Evolutionary conservation across 2,113 vertebrate species (phyloP).

Genomic region (Fulmarus glacialis): DNA sequence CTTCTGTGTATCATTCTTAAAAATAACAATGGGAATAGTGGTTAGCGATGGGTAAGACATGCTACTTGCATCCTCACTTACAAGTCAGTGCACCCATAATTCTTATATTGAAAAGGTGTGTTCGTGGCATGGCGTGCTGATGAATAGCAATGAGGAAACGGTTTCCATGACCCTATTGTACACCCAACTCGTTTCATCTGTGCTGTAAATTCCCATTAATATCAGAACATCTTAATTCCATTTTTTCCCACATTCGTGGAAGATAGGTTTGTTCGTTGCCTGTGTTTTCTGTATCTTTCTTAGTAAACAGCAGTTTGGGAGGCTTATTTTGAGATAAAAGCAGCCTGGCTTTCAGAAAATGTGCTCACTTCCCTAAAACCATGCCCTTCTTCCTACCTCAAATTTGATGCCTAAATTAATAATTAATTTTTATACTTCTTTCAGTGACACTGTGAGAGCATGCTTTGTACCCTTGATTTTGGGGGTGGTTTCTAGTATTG

Average conservation of each 20-base stretch:
- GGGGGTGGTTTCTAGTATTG: neutral
- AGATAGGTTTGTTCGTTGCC: neutral
- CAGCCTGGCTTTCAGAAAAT: neutral
- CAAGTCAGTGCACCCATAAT: neutral
- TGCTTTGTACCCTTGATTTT: neutral
- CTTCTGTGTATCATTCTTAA: neutral
- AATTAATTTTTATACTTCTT: neutral
- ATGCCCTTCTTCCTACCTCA: neutral
- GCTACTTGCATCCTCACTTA: neutral
- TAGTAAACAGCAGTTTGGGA: neutral
- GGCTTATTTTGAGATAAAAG: neutral
- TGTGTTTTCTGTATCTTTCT: neutral
- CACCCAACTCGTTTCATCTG: neutral
- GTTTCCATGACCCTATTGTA: neutral
- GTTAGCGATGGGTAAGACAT: neutral
- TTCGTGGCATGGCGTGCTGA: neutral
- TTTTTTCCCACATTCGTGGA: neutral
- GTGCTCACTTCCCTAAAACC: neutral
- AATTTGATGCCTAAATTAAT: neutral
- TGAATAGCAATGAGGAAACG: neutral
- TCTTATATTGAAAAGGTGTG: neutral
- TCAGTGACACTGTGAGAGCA: neutral
- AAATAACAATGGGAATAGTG: neutral
- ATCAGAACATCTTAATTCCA: neutral
- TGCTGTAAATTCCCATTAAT: neutral